A percentile compares a stretch with the other conserved stretches of the same genome.
Conservation (phyloP, 2,888 invertebrate genomes). For the Cataglyphis rosenhaueri region DNA sequence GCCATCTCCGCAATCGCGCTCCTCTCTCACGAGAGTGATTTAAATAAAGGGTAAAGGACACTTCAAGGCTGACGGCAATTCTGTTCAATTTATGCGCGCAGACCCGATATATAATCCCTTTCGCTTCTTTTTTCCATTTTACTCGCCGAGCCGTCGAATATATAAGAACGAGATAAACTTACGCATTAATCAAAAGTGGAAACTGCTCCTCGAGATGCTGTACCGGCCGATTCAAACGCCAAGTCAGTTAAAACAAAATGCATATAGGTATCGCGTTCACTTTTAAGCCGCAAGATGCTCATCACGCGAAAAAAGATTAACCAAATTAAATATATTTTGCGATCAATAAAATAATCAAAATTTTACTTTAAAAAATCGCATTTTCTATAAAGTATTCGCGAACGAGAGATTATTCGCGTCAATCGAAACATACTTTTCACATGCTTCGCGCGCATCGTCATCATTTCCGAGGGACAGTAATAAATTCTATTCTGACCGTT, state of each 20-base stretch:
- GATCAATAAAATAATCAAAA: not conserved
- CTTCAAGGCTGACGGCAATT: constrained; percentile 54
- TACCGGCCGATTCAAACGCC: constrained; percentile 23
- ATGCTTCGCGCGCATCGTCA: constrained; percentile 34
- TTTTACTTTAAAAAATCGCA: not conserved
- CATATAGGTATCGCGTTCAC: not conserved
- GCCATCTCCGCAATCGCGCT: constrained; percentile 58
- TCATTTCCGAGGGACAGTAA: constrained; percentile 23
- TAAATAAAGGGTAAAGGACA: constrained; percentile 55
- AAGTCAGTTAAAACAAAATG: constrained; percentile 10
- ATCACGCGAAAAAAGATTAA: not conserved
- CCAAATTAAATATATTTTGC: not conserved
- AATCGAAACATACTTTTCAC: constrained; percentile 1
- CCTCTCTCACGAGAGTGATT: constrained; percentile 53
- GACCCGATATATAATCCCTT: constrained; percentile 45
- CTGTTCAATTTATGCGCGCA: constrained; percentile 51
- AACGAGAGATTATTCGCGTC: constrained; percentile 2
- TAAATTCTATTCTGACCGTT: constrained; percentile 46
- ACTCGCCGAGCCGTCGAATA: constrained; percentile 18
- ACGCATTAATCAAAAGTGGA: constrained; percentile 55
- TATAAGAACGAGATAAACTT: constrained; percentile 41
- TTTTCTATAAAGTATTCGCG: not conserved
- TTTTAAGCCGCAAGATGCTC: not conserved
- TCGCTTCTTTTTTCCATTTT: constrained; percentile 40
- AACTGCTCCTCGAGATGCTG: constrained; percentile 34